Evolutionary conservation across 2,797 vertebrate genomes (phyloP).

Genomic region (Anguilla anguilla): DNA sequence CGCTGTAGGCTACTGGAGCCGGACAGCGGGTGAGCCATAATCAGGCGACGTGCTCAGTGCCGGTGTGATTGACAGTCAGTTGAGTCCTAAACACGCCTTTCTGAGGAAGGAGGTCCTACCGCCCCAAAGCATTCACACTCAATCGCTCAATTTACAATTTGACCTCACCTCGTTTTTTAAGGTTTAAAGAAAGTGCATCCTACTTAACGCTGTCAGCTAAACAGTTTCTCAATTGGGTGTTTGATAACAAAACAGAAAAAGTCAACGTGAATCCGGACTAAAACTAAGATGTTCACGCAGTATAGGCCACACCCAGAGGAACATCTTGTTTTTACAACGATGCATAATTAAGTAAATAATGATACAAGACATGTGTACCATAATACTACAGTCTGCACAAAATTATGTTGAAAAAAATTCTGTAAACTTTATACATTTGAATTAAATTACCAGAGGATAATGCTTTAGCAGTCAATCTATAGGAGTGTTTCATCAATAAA

Average conservation of each 20-base stretch:
- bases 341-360: too few relatives aligned
- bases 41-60: background rate
- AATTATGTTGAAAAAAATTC: background rate
- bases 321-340: background rate
- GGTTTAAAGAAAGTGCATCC: background rate
- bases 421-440: too few relatives aligned
- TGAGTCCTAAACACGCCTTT: background rate
- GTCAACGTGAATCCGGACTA: too few relatives aligned
- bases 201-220: background rate
- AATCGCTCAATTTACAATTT: background rate
- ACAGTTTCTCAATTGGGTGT: background rate
- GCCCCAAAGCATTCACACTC: background rate
- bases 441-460: background rate
- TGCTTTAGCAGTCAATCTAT: background rate
- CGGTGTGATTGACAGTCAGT: conserved; percentile 4
- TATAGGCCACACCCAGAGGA: background rate
- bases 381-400: too few relatives aligned
- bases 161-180: background rate
- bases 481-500: background rate
- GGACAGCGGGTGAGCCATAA: background rate
- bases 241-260: background rate
- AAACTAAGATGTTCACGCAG: too few relatives aligned
- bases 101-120: background rate
- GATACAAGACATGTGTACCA: too few relatives aligned
- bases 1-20: background rate